A percentile compares a stretch with the other conserved stretches of the same genome.
phyloP scores from a whole-genome alignment of 2,797 vertebrate species.

The Tokudaia tokunoshimensis region DNA sequence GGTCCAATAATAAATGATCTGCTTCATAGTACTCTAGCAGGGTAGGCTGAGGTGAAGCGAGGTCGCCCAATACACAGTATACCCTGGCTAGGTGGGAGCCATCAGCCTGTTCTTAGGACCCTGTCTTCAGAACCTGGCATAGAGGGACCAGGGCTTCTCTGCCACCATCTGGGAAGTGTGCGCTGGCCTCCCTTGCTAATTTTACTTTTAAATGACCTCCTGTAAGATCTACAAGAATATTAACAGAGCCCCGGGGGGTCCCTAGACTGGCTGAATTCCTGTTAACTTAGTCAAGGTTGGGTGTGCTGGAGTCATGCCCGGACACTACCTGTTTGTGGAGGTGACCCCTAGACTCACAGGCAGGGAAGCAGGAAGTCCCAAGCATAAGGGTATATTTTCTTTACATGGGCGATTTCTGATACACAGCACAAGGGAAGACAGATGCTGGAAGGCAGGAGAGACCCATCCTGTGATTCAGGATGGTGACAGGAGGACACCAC shows the following conservation, averaged over 20 bases:
- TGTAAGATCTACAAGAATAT: rapidly evolving
- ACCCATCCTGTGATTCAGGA: too few relatives aligned
- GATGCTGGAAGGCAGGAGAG: not conserved
- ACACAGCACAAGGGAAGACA: rapidly evolving
- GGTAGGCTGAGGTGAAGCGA: rapidly evolving
- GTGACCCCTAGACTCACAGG: not conserved
- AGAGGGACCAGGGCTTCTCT: rapidly evolving
- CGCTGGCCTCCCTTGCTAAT: rapidly evolving
- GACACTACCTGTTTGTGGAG: rapidly evolving
- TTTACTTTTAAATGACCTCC: not conserved
- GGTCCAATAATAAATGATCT: rapidly evolving
- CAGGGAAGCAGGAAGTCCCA: not conserved
- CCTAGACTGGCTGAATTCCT: rapidly evolving
- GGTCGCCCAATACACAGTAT: rapidly evolving
- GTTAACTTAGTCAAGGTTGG: too few relatives aligned
- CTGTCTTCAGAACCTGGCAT: not conserved
- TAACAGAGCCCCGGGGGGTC: not conserved
- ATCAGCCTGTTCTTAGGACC: rapidly evolving
- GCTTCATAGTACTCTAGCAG: rapidly evolving
- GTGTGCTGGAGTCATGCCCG: not conserved
- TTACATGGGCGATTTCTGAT: rapidly evolving
- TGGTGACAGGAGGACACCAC: rapidly evolving
- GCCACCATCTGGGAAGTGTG: rapidly evolving
- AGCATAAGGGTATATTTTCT: not conserved
- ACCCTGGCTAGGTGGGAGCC: rapidly evolving